Evolutionary conservation across 1,140 invertebrate genomes (phyloP), one percentile per base, ranked within the genome.

Genomic region (Hylaeus volcanicus): DNA sequence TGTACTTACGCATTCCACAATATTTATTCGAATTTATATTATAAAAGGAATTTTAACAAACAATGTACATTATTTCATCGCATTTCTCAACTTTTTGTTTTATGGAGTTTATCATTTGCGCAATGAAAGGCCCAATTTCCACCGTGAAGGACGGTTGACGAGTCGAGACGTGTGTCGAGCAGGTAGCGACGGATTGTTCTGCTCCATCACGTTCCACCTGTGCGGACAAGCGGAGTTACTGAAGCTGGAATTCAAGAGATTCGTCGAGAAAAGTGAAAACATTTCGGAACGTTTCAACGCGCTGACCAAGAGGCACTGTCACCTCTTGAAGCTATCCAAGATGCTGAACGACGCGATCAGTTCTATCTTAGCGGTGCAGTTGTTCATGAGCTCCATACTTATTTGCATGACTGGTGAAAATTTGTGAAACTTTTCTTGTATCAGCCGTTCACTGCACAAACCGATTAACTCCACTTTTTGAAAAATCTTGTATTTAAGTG

Each of bases 171-270:
- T 26, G 26, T 26, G 26, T 26, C 26, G 26, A 26, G 26, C 26
- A 86, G 85, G 85, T 64, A 82, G 68, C 8, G 85, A 86, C 14
- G 37, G 53, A 11, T 12, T 86, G 58, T 82, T 86, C 26, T 70
- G 86, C 43, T 73, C 69, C 6, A 86, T 86, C 12, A 58, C n/a
- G 0, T 63, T 86, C 4, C 85, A 86, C 15, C 12, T 86, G 5
- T 86, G 85, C 5, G 85, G 85, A 0, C 85, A 86, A 55, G 51
- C 72, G 1, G 73, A 86, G 60, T 39, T 86, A 56, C 0, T 86
- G 14, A 86, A 64, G 12, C 4, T 55, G 1, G 70, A 73, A 1
- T 85, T 82, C 11, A 41, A 0, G 9, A 41, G 45, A 48, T 48
- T 78, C 2, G 15, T n/a, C 4, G 45, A 63, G 3, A 1, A 14